Percentiles rank a stretch among this genome's conserved stretches.
Conservation (phyloP, 2,888 invertebrate species). For the Macaria notata region DNA sequence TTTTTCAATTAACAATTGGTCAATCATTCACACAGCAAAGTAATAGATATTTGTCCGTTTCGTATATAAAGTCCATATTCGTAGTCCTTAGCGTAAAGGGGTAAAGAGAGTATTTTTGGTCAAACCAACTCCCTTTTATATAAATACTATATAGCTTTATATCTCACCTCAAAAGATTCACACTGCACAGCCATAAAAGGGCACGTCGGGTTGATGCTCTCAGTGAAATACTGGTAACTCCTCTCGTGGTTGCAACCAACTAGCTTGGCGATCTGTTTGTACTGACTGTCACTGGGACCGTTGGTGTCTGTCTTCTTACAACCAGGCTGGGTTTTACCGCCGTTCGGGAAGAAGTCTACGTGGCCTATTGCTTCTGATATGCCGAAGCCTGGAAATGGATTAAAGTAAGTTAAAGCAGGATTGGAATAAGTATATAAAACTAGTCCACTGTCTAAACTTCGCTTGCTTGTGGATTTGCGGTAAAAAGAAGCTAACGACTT, state of each 20-base stretch:
- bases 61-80: no score
- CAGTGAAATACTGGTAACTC: conserved; percentile 91
- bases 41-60: no score
- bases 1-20: no score
- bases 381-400: conserved; percentile 83
- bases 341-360: conserved; percentile 96
- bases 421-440: no score
- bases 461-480: no score
- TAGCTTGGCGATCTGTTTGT: conserved; percentile 81
- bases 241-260: conserved; percentile 94
- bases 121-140: no score
- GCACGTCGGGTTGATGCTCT: conserved; percentile 90
- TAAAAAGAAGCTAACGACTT: no score
- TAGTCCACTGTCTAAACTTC: no score
- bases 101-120: no score
- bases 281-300: conserved; percentile 45
- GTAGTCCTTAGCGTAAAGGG: no score
- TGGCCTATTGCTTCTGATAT: conserved; percentile 92
- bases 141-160: no score
- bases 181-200: conserved; percentile 91
- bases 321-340: conserved; percentile 87
- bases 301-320: conserved; percentile 54
- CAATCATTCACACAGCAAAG: no score
- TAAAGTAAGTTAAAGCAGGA: background rate
- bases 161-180: conserved; percentile 86